phyloP scores from a whole-genome alignment of 2,797 vertebrate species.

The Eulemur albifrons region DNA sequence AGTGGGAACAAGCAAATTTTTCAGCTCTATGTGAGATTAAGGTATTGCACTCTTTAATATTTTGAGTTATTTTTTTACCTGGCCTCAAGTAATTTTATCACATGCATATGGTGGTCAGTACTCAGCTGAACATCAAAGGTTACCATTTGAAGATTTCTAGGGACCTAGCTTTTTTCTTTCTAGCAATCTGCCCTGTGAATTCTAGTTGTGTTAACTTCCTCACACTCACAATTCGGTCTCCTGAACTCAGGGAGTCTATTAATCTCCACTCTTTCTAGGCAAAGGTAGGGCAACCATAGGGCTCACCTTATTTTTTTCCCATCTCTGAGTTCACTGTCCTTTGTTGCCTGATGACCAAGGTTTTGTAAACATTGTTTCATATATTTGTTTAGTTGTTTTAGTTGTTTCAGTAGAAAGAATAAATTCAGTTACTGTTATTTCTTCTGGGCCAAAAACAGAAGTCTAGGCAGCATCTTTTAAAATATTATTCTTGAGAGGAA shows the following conservation, averaged over 20 bases:
- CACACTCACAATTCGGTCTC: background rate
- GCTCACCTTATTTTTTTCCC: background rate
- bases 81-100: background rate
- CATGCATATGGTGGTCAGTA: background rate
- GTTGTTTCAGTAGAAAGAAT: background rate
- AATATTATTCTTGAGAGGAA: conserved; percentile 14
- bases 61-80: background rate
- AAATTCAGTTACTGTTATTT: background rate
- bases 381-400: background rate
- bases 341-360: background rate
- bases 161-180: background rate
- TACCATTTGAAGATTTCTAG: background rate
- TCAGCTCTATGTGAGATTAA: background rate
- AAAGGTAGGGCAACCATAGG: background rate
- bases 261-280: background rate
- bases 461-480: conserved; percentile 13
- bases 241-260: background rate
- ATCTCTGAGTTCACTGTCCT: background rate
- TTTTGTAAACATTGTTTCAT: background rate
- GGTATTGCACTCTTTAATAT: background rate
- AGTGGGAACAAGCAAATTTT: background rate
- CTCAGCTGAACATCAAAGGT: background rate
- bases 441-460: background rate
- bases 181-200: background rate
- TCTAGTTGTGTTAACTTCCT: background rate